These are phyloP conservation scores for Galaxias olidus DNA, from an alignment of 2,797 vertebrate genomes.

Conservation along the genomic window DNA sequence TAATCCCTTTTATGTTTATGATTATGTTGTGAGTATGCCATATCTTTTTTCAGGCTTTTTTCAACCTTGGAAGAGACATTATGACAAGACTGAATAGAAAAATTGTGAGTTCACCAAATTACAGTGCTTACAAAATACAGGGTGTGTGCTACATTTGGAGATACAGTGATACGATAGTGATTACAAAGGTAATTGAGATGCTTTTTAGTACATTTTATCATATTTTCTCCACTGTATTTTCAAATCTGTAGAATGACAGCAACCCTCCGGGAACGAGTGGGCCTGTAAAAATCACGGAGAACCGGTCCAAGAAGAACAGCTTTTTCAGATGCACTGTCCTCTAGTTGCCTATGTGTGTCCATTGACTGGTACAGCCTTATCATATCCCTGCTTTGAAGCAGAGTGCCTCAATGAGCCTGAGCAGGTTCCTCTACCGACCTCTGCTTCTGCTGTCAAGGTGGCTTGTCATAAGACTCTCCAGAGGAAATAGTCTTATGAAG, in stretches of 20 bases:
- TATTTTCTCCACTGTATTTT: neutral
- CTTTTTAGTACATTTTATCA: neutral
- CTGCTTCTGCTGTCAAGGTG: slow-evolving; percentile 77
- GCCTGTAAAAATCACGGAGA: slow-evolving; percentile 91
- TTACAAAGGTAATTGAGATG: no score
- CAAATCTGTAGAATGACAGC: slow-evolving; percentile 83
- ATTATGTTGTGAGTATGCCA: neutral
- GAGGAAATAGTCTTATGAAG: slow-evolving; percentile 10
- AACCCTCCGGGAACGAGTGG: slow-evolving; percentile 82
- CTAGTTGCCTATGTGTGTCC: slow-evolving; percentile 33
- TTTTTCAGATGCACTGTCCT: slow-evolving; percentile 92
- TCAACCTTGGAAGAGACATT: slow-evolving; percentile 91
- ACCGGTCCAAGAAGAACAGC: slow-evolving; percentile 90
- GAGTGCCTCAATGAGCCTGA: slow-evolving; percentile 72
- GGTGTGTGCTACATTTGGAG: slow-evolving; percentile 21
- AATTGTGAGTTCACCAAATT: slow-evolving; percentile 81
- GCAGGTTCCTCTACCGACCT: slow-evolving; percentile 64
- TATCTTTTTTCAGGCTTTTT: slow-evolving; percentile 80
- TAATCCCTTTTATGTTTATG: neutral
- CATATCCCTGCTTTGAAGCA: slow-evolving; percentile 60
- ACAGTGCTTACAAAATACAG: neutral
- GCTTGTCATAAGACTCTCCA: slow-evolving; percentile 23
- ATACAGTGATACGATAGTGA: no score
- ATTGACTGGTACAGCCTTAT: neutral
- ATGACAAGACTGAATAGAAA: slow-evolving; percentile 95